Base-by-base conservation (phyloP, 2,888 invertebrate genomes). In the Andricus quercusramuli region DNA sequence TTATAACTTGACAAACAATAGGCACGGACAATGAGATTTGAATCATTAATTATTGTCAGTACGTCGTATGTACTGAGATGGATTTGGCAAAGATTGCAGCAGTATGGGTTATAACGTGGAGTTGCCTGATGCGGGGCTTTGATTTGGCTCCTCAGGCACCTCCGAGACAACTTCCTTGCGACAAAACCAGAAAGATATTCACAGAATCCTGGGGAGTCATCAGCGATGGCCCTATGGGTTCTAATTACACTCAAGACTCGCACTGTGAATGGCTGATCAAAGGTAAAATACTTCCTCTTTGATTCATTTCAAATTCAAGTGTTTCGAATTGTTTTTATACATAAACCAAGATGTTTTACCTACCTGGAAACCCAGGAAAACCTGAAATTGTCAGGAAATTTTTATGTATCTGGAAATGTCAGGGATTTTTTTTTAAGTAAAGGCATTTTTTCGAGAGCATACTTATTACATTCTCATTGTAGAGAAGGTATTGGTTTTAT, bases 181-280 rank as follows among this genome's bases (percentile, higher is more conserved):
- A 97, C 94, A 96, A 96, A 90, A 96, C 97, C 83, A 95, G 97
- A 88, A 95, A 96, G 92, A 95, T 97, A 65, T 96, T 97, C 88
- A 96, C 95, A 25, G 96, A 96, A 83, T 94, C 96, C 70, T 96
- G 96, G 94, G 98, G 98, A 74, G 95, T 97, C 86, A 97, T 98
- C 88, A 96, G 97, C 83, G 98, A 98, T 94, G 98, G 98, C 76
- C 97, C 97, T 44, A 95, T 95, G 84, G 97, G 95, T 84, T 96
- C 96, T 51, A 97, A 98, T 92, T 98, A 98, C 92, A 97, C 97
- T 78, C 97, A 95, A 93, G 97, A 98, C 92, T 97, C 98, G 74
- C 98, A 98, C 92, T 99, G 98, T 93, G 98, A 98, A 94, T 99
- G 98, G 98, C 95, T 99, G 78, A 98, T 99, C 90, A 97, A 96